Conservation (phyloP, 2,888 invertebrate genomes). For the Pristionchus fissidentatus region DNA sequence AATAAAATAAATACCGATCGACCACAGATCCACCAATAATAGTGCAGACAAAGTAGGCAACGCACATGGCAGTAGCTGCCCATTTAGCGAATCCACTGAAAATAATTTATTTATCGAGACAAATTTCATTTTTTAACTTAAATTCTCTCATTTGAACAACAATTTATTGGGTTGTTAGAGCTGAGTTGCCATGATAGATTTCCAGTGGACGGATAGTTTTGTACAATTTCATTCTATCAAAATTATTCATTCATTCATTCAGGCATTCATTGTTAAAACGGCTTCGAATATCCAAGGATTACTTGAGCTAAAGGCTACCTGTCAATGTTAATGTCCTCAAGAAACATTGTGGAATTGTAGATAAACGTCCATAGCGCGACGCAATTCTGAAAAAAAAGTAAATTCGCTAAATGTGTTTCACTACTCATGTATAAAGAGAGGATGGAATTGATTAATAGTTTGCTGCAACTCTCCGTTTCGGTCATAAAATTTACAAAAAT, state of each 20-base stretch:
- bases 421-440: neutral
- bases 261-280: neutral
- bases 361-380: constrained; percentile 66
- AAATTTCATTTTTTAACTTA: too few species aligned
- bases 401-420: too few species aligned
- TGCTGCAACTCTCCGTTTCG: too few species aligned
- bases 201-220: too few species aligned
- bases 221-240: too few species aligned
- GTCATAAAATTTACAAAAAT: neutral
- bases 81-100: constrained; percentile 57
- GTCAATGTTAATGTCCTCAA: constrained; percentile 50
- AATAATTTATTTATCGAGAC: neutral
- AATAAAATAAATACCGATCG: too few species aligned
- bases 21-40: constrained; percentile 61
- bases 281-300: too few species aligned
- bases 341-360: constrained; percentile 64
- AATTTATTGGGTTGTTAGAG: too few species aligned
- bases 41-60: constrained; percentile 63
- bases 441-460: too few species aligned
- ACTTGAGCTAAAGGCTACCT: too few species aligned
- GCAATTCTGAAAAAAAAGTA: constrained; percentile 60
- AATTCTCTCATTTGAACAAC: too few species aligned
- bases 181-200: too few species aligned
- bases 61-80: constrained; percentile 65
- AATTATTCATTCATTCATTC: neutral